Evolutionary conservation across 1,140 invertebrate species (phyloP).

Genomic region (Drosophila subobscura): DNA sequence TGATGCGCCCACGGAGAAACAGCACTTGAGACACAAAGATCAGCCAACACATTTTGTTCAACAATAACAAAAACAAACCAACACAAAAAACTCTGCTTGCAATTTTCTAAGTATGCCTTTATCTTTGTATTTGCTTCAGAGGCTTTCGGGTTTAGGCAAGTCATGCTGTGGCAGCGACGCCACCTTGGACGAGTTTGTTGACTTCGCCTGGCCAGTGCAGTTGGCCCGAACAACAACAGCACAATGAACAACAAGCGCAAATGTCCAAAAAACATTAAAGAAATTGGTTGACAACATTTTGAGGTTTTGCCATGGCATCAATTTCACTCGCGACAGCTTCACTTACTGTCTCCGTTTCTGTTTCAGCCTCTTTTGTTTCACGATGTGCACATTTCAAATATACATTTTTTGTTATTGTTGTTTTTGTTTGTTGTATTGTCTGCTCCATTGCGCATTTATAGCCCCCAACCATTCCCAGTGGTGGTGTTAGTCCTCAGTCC

Average conservation of each 20-base stretch:
- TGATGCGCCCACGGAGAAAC: constrained; percentile 37
- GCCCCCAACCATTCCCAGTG: constrained; percentile 34
- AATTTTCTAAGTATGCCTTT: constrained; percentile 62
- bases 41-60: constrained; percentile 32
- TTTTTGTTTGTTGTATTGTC: constrained; percentile 38
- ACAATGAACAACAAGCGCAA: constrained; percentile 16
- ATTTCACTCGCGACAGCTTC: constrained; percentile 49
- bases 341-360: constrained; percentile 35
- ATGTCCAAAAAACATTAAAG: constrained; percentile 54
- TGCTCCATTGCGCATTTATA: constrained; percentile 60
- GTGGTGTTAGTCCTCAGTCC: constrained; percentile 2
- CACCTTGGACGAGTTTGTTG: constrained; percentile 76
- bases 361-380: constrained; percentile 54
- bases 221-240: constrained; percentile 35
- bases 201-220: constrained; percentile 57
- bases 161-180: constrained; percentile 46
- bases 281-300: constrained; percentile 74
- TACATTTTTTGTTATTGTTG: constrained; percentile 35
- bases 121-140: constrained; percentile 15
- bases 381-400: constrained; percentile 65
- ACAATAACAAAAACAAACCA: constrained; percentile 30
- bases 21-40: neutral
- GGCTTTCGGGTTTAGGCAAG: constrained; percentile 47
- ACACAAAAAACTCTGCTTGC: constrained; percentile 36
- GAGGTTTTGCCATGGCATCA: constrained; percentile 67